Conservation (phyloP, 2,888 invertebrate genomes). For the Oeneis ivallda region DNA sequence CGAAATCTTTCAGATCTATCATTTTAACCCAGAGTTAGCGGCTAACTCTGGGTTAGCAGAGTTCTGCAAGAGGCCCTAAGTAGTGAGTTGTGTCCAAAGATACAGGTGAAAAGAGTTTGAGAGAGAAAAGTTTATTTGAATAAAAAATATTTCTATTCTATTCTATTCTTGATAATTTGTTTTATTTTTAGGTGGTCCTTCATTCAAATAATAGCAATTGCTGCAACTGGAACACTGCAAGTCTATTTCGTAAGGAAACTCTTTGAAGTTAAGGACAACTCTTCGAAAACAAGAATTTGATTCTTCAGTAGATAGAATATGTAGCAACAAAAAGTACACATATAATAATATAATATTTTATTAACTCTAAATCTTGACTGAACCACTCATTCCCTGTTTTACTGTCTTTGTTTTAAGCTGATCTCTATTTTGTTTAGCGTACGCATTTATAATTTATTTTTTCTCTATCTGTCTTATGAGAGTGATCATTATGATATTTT, state of each 20-base stretch:
- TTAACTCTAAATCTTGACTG: conserved; percentile 36
- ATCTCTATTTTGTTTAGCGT: conserved; percentile 15
- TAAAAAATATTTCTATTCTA: too few relatives aligned
- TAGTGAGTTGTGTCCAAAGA: too few relatives aligned
- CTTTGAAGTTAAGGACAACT: conserved; percentile 89
- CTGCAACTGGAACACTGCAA: conserved; percentile 88
- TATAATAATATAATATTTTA: too few relatives aligned
- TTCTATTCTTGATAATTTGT: conserved; percentile 1
- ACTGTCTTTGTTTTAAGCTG: conserved; percentile 25
- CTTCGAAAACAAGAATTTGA: conserved; percentile 82
- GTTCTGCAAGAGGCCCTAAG: too few relatives aligned
- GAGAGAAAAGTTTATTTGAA: too few relatives aligned
- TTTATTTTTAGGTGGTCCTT: conserved; percentile 87
- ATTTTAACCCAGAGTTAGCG: too few relatives aligned
- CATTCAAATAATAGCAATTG: conserved; percentile 91
- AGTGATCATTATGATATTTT: too few relatives aligned
- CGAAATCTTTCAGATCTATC: too few relatives aligned
- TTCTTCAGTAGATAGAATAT: neutral
- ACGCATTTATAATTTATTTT: too few relatives aligned
- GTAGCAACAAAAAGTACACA: conserved; percentile 14
- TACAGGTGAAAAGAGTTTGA: too few relatives aligned
- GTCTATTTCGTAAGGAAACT: conserved; percentile 95
- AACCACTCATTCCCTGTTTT: conserved; percentile 40
- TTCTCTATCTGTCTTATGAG: too few relatives aligned
- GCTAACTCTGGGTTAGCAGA: too few relatives aligned